Evolutionary conservation across 2,797 vertebrate species (phyloP).

Genomic region (Stomatorhinus walkeri): DNA sequence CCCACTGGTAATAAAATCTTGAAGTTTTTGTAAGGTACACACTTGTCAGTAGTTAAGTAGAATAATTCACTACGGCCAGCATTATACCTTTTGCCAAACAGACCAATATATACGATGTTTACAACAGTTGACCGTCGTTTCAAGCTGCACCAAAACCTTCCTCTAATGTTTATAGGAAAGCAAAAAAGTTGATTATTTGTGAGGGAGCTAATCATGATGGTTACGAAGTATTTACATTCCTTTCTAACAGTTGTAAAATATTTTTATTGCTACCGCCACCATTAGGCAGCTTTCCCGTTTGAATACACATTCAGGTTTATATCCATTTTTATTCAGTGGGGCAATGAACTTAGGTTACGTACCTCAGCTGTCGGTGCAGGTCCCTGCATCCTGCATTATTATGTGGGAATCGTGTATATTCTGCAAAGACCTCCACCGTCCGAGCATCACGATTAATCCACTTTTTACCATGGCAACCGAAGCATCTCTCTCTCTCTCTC

Average conservation of each 20-base stretch:
- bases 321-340: background rate
- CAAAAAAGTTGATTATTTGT: background rate
- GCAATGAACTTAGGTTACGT: conserved; percentile 11
- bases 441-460: conserved; percentile 50
- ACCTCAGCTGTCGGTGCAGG: background rate
- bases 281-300: background rate
- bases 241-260: background rate
- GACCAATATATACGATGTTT: background rate
- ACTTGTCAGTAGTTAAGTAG: background rate
- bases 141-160: background rate
- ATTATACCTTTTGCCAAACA: background rate
- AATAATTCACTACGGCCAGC: background rate
- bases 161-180: background rate
- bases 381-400: conserved; percentile 16
- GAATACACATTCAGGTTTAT: background rate
- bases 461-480: conserved; percentile 64
- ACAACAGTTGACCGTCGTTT: background rate
- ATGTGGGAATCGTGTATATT: conserved; percentile 23
- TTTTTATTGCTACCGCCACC: background rate
- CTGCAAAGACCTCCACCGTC: conserved; percentile 20
- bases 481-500: conserved; percentile 34
- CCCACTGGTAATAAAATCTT: background rate
- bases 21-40: background rate
- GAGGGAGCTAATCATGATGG: background rate
- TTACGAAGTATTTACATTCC: background rate